Evolutionary conservation across 2,113 vertebrate genomes (phyloP), one percentile per base, ranked within the genome.

Genomic region (Emberiza fucata): DNA sequence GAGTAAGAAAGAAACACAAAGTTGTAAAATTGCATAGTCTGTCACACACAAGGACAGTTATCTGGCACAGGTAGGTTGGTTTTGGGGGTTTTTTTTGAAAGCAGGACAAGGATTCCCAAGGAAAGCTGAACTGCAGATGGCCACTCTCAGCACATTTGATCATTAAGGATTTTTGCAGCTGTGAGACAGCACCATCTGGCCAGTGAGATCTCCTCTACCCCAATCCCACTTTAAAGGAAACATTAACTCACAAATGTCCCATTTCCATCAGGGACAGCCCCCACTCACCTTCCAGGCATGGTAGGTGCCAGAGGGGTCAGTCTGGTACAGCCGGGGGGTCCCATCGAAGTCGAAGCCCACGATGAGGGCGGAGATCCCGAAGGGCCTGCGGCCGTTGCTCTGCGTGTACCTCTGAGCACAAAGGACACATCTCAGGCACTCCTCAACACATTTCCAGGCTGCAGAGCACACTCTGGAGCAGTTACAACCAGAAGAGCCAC

Each of bases 341-440:
- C 98, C 98, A 29, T 99, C 98, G 2, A 98, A 98, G 94, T 99
- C 98, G 60, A 99, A 99, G 27, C 98, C 98, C 96, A 99, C 98
- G 6, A 99, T 99, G 14, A 99, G 98, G 40, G 98, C 98, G 1
- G 98, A 99, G 94, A 99, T 99, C 12, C 98, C 98, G 9, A 99
- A 99, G 8, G 98, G 98, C 22, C 98, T 97, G 88, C 98, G 98
- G 6, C 98, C 98, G 0, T 99, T 99, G 95, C 98, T 99, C 72
- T 99, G 98, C 0, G 98, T 99, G 56, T 99, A 99, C 28, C 98
- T 98, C 98, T 99, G 95, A 27, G 5, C 39, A 87, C 44, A 54
- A 53, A 73, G 63, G 65, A 51, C 39, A 92, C n/a, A 39, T 28
- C 80, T 88, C 39, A 45, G 9, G 47, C n/a, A 8, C 5, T 4